Percentiles rank a stretch among this genome's conserved stretches.
phyloP scores from a whole-genome alignment of 2,113 vertebrate genomes.

The Mesembrinibis cayennensis region DNA sequence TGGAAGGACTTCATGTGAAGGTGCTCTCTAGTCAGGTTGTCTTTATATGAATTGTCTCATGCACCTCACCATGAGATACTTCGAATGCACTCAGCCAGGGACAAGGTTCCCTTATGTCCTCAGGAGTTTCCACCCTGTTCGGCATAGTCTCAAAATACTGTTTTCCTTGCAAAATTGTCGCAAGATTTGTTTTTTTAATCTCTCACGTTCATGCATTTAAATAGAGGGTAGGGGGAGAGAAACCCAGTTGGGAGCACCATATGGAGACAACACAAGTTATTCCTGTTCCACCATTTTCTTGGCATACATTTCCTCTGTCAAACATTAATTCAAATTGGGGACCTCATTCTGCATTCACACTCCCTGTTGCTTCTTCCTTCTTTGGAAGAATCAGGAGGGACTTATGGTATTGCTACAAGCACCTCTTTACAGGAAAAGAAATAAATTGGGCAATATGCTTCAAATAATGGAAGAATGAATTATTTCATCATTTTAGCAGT shows the following conservation, averaged over 20 bases:
- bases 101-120: not conserved
- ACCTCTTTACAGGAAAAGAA: conserved; percentile 39
- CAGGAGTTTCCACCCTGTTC: not conserved
- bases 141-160: not conserved
- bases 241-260: not conserved
- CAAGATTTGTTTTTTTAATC: not conserved
- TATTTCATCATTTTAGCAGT: conserved; percentile 36
- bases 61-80: not conserved
- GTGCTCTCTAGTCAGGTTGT: not conserved
- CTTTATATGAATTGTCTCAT: not conserved
- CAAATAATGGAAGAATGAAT: conserved; percentile 46
- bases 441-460: conserved; percentile 16
- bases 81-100: not conserved
- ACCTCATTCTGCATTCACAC: not conserved
- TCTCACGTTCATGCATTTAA: not conserved
- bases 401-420: not conserved
- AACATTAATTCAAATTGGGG: not conserved
- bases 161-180: not conserved
- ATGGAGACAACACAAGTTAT: not conserved
- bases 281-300: conserved; percentile 7
- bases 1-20: not conserved
- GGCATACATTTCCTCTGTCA: not conserved
- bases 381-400: not conserved
- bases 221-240: not conserved
- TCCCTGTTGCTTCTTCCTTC: not conserved